Conservation (phyloP, 2,888 invertebrate genomes). For the Phyto melanocephala region DNA sequence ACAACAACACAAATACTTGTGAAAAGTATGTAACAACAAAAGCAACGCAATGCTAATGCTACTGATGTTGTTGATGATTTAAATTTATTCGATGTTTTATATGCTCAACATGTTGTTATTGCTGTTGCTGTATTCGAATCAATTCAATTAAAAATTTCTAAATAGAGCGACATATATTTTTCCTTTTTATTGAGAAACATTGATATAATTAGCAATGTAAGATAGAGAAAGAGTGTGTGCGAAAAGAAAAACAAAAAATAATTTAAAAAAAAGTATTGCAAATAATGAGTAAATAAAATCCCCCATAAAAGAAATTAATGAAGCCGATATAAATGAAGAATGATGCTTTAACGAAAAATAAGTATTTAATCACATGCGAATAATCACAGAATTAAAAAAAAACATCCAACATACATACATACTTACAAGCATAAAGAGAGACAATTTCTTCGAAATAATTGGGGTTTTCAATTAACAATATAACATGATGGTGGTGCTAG, state of each 20-base stretch:
- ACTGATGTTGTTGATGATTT: background rate
- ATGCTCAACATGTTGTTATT: background rate
- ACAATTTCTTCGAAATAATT: conserved; percentile 37
- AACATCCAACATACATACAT: background rate
- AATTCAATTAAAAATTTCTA: conserved; percentile 44
- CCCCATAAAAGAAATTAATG: conserved; percentile 54
- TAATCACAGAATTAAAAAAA: conserved; percentile 4
- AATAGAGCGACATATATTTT: conserved; percentile 60
- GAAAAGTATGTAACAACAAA: conserved; percentile 41
- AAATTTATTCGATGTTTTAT: conserved; percentile 19
- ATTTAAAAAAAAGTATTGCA: background rate
- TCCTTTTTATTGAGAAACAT: conserved; percentile 59
- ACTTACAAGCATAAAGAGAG: background rate
- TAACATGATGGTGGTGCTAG: background rate
- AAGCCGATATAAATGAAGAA: conserved; percentile 56
- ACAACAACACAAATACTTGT: background rate
- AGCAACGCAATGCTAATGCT: conserved; percentile 12
- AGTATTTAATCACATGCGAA: conserved; percentile 47
- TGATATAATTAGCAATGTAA: conserved; percentile 61
- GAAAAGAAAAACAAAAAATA: conserved; percentile 1
- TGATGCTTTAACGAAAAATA: conserved; percentile 36
- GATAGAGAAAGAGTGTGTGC: conserved; percentile 48
- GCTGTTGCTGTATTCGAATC: conserved; percentile 39
- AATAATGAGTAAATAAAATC: conserved; percentile 47
- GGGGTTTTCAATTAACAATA: conserved; percentile 41